Percentiles rank a stretch among this genome's conserved stretches.
These are phyloP conservation scores for Urocolius indicus DNA, from an alignment of 2,113 vertebrate species.

Conservation along the genomic window DNA sequence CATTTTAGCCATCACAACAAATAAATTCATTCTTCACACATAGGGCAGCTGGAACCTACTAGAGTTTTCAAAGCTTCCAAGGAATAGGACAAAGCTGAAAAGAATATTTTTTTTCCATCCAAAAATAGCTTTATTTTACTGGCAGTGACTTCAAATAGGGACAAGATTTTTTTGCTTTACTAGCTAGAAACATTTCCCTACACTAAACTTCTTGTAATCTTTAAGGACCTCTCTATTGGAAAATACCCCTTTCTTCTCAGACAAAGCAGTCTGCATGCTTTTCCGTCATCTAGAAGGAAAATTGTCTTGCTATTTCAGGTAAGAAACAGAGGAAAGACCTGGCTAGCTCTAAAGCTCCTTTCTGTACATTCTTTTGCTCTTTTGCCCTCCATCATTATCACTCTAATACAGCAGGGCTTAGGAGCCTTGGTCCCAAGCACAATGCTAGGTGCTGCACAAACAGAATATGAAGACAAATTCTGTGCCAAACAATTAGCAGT, in stretches of 20 bases:
- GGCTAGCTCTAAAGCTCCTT: neutral
- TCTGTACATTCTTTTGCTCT: neutral
- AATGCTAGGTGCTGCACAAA: neutral
- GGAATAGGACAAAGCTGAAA: neutral
- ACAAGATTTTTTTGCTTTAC: neutral
- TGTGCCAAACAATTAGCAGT: neutral
- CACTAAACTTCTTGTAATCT: neutral
- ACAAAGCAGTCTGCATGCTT: neutral
- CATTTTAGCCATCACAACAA: neutral
- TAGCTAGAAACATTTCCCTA: neutral
- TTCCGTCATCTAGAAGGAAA: neutral
- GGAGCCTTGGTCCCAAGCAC: neutral
- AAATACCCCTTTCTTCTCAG: neutral
- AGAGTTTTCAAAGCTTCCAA: neutral
- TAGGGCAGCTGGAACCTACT: neutral
- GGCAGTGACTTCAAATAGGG: neutral
- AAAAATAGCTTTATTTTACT: neutral
- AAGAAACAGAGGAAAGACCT: neutral
- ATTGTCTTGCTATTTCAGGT: neutral
- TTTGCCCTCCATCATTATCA: neutral
- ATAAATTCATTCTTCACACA: neutral
- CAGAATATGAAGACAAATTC: neutral
- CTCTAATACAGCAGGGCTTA: neutral
- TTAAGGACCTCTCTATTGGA: neutral
- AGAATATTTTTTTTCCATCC: neutral